phyloP scores from a whole-genome alignment of 2,888 invertebrate species.

The Agrochola lota region DNA sequence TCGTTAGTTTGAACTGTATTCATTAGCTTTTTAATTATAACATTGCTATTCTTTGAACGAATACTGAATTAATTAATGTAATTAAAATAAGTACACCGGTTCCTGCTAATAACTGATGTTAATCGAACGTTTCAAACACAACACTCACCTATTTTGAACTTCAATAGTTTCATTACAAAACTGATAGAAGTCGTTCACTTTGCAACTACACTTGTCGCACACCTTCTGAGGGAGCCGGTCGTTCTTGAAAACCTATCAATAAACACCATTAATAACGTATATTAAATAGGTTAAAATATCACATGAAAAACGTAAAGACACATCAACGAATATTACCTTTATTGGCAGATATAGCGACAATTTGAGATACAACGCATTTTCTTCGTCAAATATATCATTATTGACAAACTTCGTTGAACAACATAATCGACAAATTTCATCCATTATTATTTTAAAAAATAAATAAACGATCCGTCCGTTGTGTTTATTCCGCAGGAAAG shows the following conservation, averaged over 20 bases:
- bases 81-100: slow-evolving; percentile 52
- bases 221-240: slow-evolving; percentile 93
- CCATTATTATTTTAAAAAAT: slow-evolving; percentile 78
- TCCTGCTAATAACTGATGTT: slow-evolving; percentile 30
- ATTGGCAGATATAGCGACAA: slow-evolving; percentile 93
- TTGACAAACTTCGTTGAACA: slow-evolving; percentile 90
- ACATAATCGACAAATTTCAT: slow-evolving; percentile 86
- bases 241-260: slow-evolving; percentile 91
- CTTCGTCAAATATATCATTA: slow-evolving; percentile 93
- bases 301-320: slow-evolving; percentile 53
- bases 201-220: slow-evolving; percentile 93
- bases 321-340: slow-evolving; percentile 89
- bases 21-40: slow-evolving; percentile 10
- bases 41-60: slow-evolving; percentile 9
- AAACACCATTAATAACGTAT: slow-evolving; percentile 50
- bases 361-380: slow-evolving; percentile 92
- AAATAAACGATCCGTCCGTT: slow-evolving; percentile 67
- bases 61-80: slow-evolving; percentile 30
- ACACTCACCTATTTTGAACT: slow-evolving; percentile 91
- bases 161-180: slow-evolving; percentile 93
- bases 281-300: slow-evolving; percentile 68
- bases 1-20: not conserved
- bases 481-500: slow-evolving; percentile 79
- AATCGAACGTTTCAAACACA: slow-evolving; percentile 29
- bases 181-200: slow-evolving; percentile 93